Percentiles rank a stretch among this genome's conserved stretches.
Evolutionary conservation across 2,113 vertebrate genomes (phyloP).

Genomic region (Albula goreensis): DNA sequence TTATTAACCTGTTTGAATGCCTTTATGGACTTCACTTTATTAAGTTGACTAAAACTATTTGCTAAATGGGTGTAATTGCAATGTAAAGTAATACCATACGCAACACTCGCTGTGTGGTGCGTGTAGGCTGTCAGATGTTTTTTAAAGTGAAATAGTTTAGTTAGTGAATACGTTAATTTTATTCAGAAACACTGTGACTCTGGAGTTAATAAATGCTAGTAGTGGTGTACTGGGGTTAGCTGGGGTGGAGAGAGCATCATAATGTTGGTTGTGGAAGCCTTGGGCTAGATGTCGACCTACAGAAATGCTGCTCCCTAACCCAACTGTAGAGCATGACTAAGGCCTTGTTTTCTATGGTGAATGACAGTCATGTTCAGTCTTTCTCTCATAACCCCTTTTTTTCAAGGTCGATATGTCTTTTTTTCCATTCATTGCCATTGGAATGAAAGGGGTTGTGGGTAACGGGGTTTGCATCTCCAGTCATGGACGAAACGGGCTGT

Average conservation of each 20-base stretch:
- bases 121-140: neutral
- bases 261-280: neutral
- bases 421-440: neutral
- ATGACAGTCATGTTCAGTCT: neutral
- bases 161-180: neutral
- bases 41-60: neutral
- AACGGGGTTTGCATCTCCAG: neutral
- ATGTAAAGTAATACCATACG: too few species aligned
- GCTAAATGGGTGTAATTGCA: neutral
- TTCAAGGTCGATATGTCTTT: neutral
- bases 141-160: too few species aligned
- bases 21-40: neutral
- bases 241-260: neutral
- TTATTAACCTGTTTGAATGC: neutral
- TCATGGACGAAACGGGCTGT: neutral
- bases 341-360: neutral
- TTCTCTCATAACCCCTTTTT: neutral
- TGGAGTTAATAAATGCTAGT: neutral
- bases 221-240: neutral
- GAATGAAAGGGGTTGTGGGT: neutral
- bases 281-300: neutral
- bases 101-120: neutral
- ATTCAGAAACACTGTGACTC: neutral
- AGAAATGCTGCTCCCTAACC: neutral
- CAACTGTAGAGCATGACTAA: neutral